Base-by-base conservation (phyloP, 2,113 vertebrate species). In the Brachyistius frenatus region DNA sequence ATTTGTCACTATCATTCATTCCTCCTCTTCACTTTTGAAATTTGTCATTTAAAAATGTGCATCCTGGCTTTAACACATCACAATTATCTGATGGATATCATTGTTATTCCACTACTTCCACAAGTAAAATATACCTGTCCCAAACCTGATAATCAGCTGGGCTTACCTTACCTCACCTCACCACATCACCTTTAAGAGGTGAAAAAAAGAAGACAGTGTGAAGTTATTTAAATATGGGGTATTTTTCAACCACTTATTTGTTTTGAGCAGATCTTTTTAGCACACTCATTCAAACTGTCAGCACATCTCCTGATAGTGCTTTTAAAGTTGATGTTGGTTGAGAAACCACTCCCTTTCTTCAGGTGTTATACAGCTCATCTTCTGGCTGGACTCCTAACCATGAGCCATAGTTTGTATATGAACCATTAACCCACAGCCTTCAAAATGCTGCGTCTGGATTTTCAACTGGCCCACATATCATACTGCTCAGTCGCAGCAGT, bases 351-450 rank as follows among this genome's bases (percentile, higher is more conserved):
- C 72, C 85, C 64, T 67, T 49, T 60, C 72, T 46, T 78, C 62
- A 73, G 82, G 77, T 62, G 65, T 76, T 78, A 1, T 31, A 47
- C 3, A 33, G 52, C 33, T 13, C 33, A 57, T 74, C 56, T 75
- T 53, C n/a, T 79, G 69, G 73, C 60, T 70, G 30, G 36, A 39
- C 44, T 41, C 13, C 6, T 14, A 55, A 47, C 15, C 62, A 57
- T 82, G 66, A 80, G 37, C 50, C 50, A 75, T 74, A 81, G 49
- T 69, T 83, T 54, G 32, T 33, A 66, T 56, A 80, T 93, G 88
- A 93, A 85, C 93, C 92, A 93, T 3, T 47, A n/a, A 54, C 74
- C 75, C 69, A 30, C 4, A 33, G 58, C 66, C 74, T 54, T 41
- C 15, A 84, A 84, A 82, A 49, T 33, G 46, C 60, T 73, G 70